Conservation (phyloP, 1,140 invertebrate species). For the Chrysoperla carnea region DNA sequence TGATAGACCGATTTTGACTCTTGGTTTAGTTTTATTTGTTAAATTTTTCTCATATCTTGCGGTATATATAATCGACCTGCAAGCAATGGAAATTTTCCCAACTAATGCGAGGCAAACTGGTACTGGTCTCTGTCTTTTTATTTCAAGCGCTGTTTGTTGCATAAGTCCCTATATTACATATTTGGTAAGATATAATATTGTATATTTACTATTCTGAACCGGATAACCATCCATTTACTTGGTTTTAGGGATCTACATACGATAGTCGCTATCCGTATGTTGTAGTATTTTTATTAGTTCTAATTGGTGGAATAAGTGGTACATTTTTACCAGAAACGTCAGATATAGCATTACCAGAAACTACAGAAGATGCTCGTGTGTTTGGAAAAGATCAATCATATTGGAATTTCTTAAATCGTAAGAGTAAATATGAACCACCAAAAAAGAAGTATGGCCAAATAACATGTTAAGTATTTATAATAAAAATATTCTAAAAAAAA, state of each 20-base stretch:
- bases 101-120: constrained; percentile 42
- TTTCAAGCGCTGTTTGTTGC: constrained; percentile 34
- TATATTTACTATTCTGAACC: too few species aligned
- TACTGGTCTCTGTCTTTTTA: constrained; percentile 36
- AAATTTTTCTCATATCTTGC: constrained; percentile 34
- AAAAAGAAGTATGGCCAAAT: too few species aligned
- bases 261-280: constrained; percentile 30
- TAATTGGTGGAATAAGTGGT: constrained; percentile 33
- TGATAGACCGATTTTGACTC: too few species aligned
- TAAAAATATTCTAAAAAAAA: too few species aligned
- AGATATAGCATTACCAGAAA: constrained; percentile 48
- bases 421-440: neutral
- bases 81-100: constrained; percentile 45
- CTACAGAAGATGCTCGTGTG: constrained; percentile 45
- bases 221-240: too few species aligned
- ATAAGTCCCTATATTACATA: constrained; percentile 52
- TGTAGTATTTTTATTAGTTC: constrained; percentile 30
- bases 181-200: constrained; percentile 26
- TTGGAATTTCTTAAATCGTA: neutral
- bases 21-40: neutral
- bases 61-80: constrained; percentile 39
- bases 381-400: constrained; percentile 39
- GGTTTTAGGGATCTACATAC: constrained; percentile 7
- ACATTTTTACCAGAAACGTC: constrained; percentile 51
- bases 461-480: too few species aligned